Evolutionary conservation across 2,888 invertebrate genomes (phyloP), one percentile per base, ranked within the genome.

Genomic region (Xylocampa areola): DNA sequence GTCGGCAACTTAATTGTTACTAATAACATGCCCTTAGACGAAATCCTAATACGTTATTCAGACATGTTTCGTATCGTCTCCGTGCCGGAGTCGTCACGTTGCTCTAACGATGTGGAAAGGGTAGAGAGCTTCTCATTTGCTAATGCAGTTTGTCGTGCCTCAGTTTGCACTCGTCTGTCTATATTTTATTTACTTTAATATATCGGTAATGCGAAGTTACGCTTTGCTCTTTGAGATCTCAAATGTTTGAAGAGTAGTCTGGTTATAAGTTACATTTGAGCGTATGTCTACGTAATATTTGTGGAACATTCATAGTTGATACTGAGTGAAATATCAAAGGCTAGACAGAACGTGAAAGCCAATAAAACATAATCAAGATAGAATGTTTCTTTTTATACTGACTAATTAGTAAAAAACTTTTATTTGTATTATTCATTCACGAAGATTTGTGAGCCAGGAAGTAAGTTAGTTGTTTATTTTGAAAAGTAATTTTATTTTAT

Each of bases 121-220:
- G 32, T 11, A 30, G 2, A 7, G 11, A 11, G 39, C 50, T 43
- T 54, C 27, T 81, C 75, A 81, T 80, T 79, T 76, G 72, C 71
- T 79, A 82, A 80, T 82, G 81, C 80, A 79, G 61, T 65, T 51
- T 68, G 47, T 44, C 27, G 16, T 32, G 11, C 7, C 27, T 17
- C 30, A 7, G 7, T 49, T 48, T 40, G 3, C 32, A 43, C 32
- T 43, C 36, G 16, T 23, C 7, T 44, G 4, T 36, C 1, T 44
- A 29, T 29, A 27, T 37, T 45, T 60, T 43, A 44, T 48, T 58
- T 43, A 19, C 7, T 40, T 50, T 35, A 29, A 41, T 62, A 50
- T 25, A 48, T 58, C 16, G 30, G 47, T 36, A 35, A 35, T 45
- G 30, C 11, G 27, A 44, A 29, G 19, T 25, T 45, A 21, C 14